Conservation (phyloP, 2,797 vertebrate species). For the Mastacembelus armatus region DNA sequence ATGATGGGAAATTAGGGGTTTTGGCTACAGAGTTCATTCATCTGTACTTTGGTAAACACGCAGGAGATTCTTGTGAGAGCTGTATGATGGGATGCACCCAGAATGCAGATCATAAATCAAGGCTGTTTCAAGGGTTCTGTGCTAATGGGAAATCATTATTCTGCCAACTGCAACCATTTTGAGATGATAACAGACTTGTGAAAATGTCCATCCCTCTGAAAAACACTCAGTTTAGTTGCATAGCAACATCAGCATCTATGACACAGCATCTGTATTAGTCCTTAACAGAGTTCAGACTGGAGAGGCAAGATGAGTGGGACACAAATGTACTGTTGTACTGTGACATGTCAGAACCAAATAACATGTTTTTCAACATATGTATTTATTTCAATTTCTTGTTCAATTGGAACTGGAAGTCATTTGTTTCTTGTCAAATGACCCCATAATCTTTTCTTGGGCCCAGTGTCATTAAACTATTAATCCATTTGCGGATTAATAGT, state of each 20-base stretch:
- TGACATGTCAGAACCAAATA: neutral
- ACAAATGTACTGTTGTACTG: neutral
- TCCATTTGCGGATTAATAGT: too few species aligned
- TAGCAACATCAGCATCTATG: constrained; percentile 63
- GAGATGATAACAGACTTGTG: constrained; percentile 29
- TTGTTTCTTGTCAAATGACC: neutral
- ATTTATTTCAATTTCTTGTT: neutral
- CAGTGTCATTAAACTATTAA: too few species aligned
- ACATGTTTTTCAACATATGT: neutral
- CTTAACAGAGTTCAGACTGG: constrained; percentile 11
- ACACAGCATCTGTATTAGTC: constrained; percentile 46
- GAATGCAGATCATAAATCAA: constrained; percentile 6
- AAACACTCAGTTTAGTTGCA: constrained; percentile 41
- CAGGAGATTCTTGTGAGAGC: neutral
- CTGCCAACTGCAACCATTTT: constrained; percentile 37
- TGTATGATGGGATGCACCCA: neutral
- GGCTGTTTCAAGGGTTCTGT: neutral
- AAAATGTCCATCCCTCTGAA: constrained; percentile 27
- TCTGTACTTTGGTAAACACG: constrained; percentile 2
- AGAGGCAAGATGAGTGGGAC: neutral
- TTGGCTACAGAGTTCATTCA: neutral
- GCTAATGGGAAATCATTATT: constrained; percentile 32
- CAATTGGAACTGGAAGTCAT: neutral
- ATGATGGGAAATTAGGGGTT: too few species aligned
- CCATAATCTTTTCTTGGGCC: too few species aligned